Evolutionary conservation across 2,797 vertebrate species (phyloP).

Genomic region (Antrozous pallidus): DNA sequence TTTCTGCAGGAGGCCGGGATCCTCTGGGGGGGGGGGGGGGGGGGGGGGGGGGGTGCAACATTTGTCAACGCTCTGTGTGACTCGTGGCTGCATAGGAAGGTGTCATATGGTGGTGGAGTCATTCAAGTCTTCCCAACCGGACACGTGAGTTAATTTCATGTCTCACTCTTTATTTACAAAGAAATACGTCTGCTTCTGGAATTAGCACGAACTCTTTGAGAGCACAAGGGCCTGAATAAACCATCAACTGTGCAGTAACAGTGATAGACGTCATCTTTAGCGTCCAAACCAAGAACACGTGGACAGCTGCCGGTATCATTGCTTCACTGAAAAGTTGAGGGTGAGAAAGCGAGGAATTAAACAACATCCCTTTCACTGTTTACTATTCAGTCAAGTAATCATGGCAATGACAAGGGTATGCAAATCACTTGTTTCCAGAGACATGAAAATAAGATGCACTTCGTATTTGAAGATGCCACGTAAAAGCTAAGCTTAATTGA

Average conservation of each 20-base stretch:
- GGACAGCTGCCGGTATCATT: background rate
- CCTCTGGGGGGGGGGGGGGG: background rate
- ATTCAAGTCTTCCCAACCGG: constrained; percentile 55
- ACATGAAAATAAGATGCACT: background rate
- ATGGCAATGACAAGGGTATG: background rate
- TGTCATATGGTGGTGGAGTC: background rate
- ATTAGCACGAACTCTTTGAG: constrained; percentile 11
- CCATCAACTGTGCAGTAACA: background rate
- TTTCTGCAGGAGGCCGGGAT: background rate
- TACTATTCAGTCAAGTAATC: background rate
- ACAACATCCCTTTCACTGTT: background rate
- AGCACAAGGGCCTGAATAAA: background rate
- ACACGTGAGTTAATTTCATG: constrained; percentile 18
- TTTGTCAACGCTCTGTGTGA: background rate
- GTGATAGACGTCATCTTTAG: background rate
- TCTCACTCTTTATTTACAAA: constrained; percentile 14
- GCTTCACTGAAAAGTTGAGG: background rate
- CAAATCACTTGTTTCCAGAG: background rate
- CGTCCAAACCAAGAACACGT: background rate
- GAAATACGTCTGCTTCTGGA: background rate
- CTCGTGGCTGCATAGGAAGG: background rate
- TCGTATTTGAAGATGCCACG: background rate
- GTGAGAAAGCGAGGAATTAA: background rate
- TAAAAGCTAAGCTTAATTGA: background rate
- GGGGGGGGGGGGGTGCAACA: background rate